These are phyloP conservation scores for Pogonocichla stellata DNA, from an alignment of 2,113 vertebrate species.

Conservation along the genomic window DNA sequence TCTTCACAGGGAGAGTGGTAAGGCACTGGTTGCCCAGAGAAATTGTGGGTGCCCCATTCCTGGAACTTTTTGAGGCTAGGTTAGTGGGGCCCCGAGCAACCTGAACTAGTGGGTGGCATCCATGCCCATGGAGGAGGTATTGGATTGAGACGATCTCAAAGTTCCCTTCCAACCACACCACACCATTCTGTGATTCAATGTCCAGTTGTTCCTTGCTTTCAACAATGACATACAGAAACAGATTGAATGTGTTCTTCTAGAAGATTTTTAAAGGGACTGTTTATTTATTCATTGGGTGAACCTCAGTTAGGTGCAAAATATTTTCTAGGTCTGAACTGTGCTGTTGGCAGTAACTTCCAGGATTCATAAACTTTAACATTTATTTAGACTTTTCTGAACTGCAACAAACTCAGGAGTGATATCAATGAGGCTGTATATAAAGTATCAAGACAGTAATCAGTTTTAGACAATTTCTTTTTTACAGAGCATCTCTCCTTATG, in stretches of 20 bases:
- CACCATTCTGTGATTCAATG: neutral
- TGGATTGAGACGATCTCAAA: neutral
- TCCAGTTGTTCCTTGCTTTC: neutral
- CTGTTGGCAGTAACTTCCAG: neutral
- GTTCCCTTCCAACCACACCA: neutral
- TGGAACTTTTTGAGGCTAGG: neutral
- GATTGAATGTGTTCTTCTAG: neutral
- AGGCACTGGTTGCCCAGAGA: neutral
- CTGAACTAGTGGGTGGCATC: no score
- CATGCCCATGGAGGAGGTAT: accelerated
- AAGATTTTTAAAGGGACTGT: neutral
- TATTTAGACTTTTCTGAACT: neutral
- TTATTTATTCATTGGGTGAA: neutral
- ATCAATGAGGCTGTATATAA: neutral
- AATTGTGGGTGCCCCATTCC: neutral
- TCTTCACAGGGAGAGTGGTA: neutral
- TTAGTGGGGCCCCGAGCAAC: neutral
- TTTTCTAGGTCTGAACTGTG: neutral
- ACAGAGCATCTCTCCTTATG: neutral
- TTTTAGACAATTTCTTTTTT: neutral
- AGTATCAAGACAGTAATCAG: neutral
- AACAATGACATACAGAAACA: neutral
- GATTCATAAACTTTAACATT: neutral
- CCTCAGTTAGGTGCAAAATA: neutral
- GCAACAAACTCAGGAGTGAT: neutral